These are phyloP conservation scores for Lethenteron camtschaticum DNA, from an alignment of 2,113 vertebrate species.

Conservation along the genomic window DNA sequence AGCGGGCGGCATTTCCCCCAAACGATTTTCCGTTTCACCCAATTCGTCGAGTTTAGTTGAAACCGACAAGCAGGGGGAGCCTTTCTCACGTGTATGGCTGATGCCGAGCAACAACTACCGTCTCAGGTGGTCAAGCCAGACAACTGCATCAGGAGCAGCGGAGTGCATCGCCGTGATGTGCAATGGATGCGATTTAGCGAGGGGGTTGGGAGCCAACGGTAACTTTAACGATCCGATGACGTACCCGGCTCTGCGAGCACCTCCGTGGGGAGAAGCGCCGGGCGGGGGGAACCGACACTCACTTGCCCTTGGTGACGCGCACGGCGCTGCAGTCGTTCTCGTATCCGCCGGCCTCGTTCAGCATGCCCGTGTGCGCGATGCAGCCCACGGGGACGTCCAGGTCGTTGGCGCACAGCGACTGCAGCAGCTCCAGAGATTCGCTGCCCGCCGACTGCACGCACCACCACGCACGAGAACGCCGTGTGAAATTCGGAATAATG, in stretches of 20 bases:
- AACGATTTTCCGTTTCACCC: no score
- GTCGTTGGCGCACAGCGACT: conserved; percentile 77
- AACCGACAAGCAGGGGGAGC: no score
- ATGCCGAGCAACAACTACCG: no score
- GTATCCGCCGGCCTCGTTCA: conserved; percentile 68
- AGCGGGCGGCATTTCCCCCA: no score
- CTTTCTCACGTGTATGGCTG: no score
- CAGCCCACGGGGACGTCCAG: conserved; percentile 81
- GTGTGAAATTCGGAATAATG: no score
- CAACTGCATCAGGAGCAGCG: no score
- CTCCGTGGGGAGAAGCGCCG: background rate
- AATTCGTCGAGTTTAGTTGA: no score
- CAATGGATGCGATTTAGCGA: no score
- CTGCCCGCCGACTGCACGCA: conserved; percentile 40
- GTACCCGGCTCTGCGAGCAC: background rate
- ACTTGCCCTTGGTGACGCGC: conserved; percentile 77
- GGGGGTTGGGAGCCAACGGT: background rate
- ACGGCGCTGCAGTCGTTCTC: conserved; percentile 95
- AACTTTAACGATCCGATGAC: background rate
- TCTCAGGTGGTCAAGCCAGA: no score
- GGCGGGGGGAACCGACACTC: no score
- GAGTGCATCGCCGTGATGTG: no score
- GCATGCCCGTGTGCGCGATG: conserved; percentile 90
- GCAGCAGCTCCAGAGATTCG: conserved; percentile 54
- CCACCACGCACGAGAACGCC: background rate